Evolutionary conservation across 2,888 invertebrate species (phyloP).

Genomic region (Agriopis aurantiaria): DNA sequence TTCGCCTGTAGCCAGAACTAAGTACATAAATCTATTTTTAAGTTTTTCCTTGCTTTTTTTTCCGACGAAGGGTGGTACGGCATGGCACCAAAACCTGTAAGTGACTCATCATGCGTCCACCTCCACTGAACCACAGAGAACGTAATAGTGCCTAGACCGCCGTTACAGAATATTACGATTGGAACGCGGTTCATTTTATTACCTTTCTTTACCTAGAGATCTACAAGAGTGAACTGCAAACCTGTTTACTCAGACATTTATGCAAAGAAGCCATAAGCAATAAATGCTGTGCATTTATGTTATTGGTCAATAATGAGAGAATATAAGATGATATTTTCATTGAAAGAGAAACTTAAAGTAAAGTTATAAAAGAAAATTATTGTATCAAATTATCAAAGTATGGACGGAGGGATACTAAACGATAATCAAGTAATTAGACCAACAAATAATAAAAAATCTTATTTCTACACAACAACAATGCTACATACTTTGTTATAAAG

Average conservation of each 20-base stretch:
- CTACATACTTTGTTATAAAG: conserved; percentile 1
- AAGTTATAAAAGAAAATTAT: too few species aligned
- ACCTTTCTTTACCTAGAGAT: background rate
- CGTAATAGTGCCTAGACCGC: background rate
- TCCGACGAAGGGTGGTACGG: background rate
- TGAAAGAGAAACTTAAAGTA: too few species aligned
- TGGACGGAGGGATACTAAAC: too few species aligned
- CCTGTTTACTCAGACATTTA: too few species aligned
- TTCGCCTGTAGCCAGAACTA: background rate
- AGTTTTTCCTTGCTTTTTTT: background rate
- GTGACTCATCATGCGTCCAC: conserved; percentile 13
- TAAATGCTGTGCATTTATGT: too few species aligned
- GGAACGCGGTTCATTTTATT: background rate
- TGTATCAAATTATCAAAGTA: too few species aligned
- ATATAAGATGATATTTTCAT: too few species aligned
- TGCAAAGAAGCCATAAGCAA: too few species aligned
- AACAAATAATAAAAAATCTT: background rate
- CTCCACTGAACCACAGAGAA: conserved; percentile 2
- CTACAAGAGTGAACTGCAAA: too few species aligned
- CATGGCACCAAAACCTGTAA: conserved; percentile 14
- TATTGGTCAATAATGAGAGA: too few species aligned
- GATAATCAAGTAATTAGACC: background rate
- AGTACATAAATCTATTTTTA: background rate
- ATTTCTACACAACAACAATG: background rate
- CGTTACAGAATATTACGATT: background rate